phyloP scores from a whole-genome alignment of 2,888 invertebrate genomes.

The Scotopteryx bipunctaria region DNA sequence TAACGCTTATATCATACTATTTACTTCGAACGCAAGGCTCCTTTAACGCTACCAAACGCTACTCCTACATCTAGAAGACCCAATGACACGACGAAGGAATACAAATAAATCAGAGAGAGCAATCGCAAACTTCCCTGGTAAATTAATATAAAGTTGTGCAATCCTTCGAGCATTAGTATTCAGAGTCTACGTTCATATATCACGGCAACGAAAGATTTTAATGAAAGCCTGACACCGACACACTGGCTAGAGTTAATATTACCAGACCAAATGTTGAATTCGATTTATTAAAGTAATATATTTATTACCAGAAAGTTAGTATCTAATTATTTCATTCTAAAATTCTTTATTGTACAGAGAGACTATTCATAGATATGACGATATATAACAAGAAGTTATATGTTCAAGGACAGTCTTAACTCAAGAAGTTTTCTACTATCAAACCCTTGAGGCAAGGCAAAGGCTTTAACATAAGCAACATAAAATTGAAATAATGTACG shows the following conservation, averaged over 20 bases:
- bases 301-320: not conserved
- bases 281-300: not conserved
- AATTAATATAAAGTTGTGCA: constrained; percentile 81
- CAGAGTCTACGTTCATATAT: constrained; percentile 73
- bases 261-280: not conserved
- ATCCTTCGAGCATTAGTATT: constrained; percentile 75
- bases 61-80: not conserved
- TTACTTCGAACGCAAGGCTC: too few species aligned
- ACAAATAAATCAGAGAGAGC: constrained; percentile 71
- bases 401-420: too few species aligned
- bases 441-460: too few species aligned
- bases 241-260: constrained; percentile 50
- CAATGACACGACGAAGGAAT: constrained; percentile 43
- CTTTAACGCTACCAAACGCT: too few species aligned
- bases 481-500: too few species aligned
- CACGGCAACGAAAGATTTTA: constrained; percentile 78
- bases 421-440: too few species aligned
- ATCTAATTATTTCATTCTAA: too few species aligned
- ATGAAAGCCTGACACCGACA: constrained; percentile 67
- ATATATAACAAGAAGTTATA: too few species aligned
- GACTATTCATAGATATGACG: too few species aligned
- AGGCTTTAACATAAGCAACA: too few species aligned
- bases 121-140: constrained; percentile 71
- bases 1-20: too few species aligned
- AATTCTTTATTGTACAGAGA: too few species aligned